Base-by-base conservation (phyloP, 1,140 invertebrate species). In the Nymphalis io region DNA sequence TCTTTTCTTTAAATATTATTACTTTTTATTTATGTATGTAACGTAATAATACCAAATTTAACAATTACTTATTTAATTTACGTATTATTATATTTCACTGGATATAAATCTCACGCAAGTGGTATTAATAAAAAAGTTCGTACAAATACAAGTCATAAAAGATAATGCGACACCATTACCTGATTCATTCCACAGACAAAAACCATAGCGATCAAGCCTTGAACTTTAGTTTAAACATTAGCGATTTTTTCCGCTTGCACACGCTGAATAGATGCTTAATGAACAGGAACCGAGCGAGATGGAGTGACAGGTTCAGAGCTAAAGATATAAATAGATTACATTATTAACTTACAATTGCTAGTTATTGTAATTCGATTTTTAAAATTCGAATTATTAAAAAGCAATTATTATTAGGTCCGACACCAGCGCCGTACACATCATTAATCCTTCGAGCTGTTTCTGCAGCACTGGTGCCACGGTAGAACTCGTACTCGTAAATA, bases 191-290 rank as follows among this genome's bases (percentile, higher is more conserved):
- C 27, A 33, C 60, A 40, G 53, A 59, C 68, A 70, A 63, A 62
- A 69, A 62, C 68, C 68, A 70, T 70, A 51, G 21, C 42, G 42
- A 55, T 51, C 39, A 44, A 13, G 16, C 68, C 68, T 70, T 70
- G 68, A 70, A 70, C 68, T 70, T 70, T 68, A 68, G 38, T 39
- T 70, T 39, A 70, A 70, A 63, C 60, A 70, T 70, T 70, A 70
- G 60, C 68, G 60, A 70, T 70, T 70, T 62, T 70, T 70, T 70
- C 68, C 68, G 68, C 60, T 21, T 59, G 40, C 40, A 40, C 40
- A 44, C 67, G 21, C 16, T 21, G 60, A 57, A 66, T 44, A 61
- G 67, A 55, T 44, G 51, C 48, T 61, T 61, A 57, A 68, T 68
- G 60, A 68, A 68, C 39, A 40, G 51, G 60, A 68, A 58, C 53